phyloP scores from a whole-genome alignment of 2,888 invertebrate species.

The Hypselothyrea guttata region DNA sequence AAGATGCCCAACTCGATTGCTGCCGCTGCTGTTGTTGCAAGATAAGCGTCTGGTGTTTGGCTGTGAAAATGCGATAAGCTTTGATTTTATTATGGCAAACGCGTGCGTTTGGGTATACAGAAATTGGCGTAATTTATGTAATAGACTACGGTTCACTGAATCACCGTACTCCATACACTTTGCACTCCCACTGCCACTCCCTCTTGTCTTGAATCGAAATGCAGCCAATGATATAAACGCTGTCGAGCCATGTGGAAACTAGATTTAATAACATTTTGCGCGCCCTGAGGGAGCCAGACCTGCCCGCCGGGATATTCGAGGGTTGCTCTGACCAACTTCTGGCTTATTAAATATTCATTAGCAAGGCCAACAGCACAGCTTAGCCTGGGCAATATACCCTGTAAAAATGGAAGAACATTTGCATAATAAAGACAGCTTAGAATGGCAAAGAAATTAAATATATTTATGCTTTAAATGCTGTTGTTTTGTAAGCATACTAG shows the following conservation, averaged over 20 bases:
- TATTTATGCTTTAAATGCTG: no score
- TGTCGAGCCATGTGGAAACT: conserved; percentile 74
- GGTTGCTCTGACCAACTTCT: conserved; percentile 44
- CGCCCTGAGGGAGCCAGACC: conserved; percentile 21
- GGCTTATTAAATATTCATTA: conserved; percentile 81
- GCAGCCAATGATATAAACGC: conserved; percentile 55
- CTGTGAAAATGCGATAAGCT: conserved; percentile 81
- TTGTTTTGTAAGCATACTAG: no score
- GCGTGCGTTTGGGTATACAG: conserved; percentile 62
- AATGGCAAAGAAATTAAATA: background rate
- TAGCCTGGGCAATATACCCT: conserved; percentile 31
- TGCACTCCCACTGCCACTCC: background rate
- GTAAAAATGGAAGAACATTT: background rate
- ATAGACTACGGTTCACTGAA: conserved; percentile 65
- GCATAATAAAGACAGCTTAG: background rate
- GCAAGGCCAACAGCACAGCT: conserved; percentile 37
- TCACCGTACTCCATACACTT: conserved; percentile 7
- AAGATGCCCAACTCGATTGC: conserved; percentile 69
- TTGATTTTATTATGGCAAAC: conserved; percentile 68
- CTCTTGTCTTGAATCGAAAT: conserved; percentile 14
- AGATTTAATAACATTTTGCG: conserved; percentile 78
- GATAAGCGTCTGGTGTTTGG: conserved; percentile 78
- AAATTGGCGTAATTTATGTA: conserved; percentile 73
- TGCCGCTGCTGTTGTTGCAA: conserved; percentile 49
- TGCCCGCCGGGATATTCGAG: conserved; percentile 12